phyloP scores from a whole-genome alignment of 2,888 invertebrate species.

The Taenaris catops region DNA sequence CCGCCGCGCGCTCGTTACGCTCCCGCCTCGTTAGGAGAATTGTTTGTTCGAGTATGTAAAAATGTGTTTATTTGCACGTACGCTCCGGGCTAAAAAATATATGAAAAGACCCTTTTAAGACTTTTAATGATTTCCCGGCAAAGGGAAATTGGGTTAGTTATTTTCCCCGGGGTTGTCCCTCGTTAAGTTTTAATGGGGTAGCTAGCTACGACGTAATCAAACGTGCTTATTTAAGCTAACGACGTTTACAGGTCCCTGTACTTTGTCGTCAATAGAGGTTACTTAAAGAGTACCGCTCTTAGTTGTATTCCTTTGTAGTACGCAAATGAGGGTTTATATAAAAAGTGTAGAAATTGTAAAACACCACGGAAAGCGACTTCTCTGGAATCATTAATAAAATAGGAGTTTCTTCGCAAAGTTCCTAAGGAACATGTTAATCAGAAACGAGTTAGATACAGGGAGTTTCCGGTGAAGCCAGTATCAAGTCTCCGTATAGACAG shows the following conservation, averaged over 20 bases:
- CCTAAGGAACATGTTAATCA: slow-evolving; percentile 49
- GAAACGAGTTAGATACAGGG: slow-evolving; percentile 48
- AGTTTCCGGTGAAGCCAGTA: slow-evolving; percentile 44
- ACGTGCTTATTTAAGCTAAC: slow-evolving; percentile 78
- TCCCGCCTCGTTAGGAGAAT: slow-evolving; percentile 75
- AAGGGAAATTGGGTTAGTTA: slow-evolving; percentile 81
- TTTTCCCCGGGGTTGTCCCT: slow-evolving; percentile 78
- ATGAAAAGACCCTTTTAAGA: slow-evolving; percentile 80
- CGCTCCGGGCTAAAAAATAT: slow-evolving; percentile 72
- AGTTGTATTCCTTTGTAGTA: slow-evolving; percentile 29
- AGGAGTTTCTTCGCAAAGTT: slow-evolving; percentile 35
- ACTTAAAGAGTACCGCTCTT: slow-evolving; percentile 38
- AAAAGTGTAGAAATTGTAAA: slow-evolving; percentile 23
- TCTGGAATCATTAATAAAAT: slow-evolving; percentile 28
- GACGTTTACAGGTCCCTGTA: slow-evolving; percentile 65
- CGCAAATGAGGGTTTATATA: slow-evolving; percentile 28
- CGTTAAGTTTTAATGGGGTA: slow-evolving; percentile 80
- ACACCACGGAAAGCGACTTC: slow-evolving; percentile 12
- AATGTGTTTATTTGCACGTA: slow-evolving; percentile 80
- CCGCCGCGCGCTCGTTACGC: slow-evolving; percentile 63
- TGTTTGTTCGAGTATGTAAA: slow-evolving; percentile 80
- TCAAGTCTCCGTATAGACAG: slow-evolving; percentile 54
- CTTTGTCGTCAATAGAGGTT: slow-evolving; percentile 64
- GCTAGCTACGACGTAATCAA: slow-evolving; percentile 77
- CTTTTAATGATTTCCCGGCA: slow-evolving; percentile 80